These are phyloP conservation scores for Panzeria rudis DNA, from an alignment of 2,888 invertebrate genomes.

Conservation along the genomic window DNA sequence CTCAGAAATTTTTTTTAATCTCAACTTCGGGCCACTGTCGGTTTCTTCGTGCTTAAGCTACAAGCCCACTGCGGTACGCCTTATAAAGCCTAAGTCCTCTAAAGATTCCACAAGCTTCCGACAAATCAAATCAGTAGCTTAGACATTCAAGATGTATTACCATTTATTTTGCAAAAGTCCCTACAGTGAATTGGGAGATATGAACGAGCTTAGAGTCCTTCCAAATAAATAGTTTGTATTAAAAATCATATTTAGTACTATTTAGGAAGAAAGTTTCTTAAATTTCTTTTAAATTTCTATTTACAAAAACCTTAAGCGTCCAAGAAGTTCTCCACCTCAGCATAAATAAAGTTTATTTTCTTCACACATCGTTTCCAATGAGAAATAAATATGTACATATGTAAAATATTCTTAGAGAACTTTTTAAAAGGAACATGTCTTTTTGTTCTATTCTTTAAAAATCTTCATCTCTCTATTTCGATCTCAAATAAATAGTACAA, in stretches of 20 bases:
- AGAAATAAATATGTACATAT: neutral
- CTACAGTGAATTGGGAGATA: no score
- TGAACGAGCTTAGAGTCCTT: no score
- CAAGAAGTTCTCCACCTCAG: neutral
- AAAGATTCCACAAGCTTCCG: no score
- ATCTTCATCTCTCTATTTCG: conserved; percentile 44
- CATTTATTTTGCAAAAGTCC: no score
- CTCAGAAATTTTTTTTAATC: no score
- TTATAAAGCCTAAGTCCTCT: no score
- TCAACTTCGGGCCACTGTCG: no score
- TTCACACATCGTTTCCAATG: neutral
- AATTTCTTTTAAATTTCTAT: neutral
- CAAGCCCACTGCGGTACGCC: no score
- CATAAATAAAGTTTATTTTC: neutral
- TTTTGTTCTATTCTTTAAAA: conserved; percentile 19
- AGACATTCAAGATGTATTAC: no score
- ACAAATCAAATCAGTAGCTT: no score
- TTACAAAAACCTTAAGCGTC: neutral
- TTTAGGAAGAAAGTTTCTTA: neutral
- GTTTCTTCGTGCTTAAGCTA: no score
- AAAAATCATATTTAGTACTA: neutral
- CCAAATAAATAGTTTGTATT: neutral
- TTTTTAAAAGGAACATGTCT: conserved; percentile 30
- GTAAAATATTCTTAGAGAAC: conserved; percentile 2
- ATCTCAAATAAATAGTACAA: conserved; percentile 39